These are phyloP conservation scores for Temnothorax longispinosus DNA, from an alignment of 1,140 invertebrate genomes.

Conservation along the genomic window DNA sequence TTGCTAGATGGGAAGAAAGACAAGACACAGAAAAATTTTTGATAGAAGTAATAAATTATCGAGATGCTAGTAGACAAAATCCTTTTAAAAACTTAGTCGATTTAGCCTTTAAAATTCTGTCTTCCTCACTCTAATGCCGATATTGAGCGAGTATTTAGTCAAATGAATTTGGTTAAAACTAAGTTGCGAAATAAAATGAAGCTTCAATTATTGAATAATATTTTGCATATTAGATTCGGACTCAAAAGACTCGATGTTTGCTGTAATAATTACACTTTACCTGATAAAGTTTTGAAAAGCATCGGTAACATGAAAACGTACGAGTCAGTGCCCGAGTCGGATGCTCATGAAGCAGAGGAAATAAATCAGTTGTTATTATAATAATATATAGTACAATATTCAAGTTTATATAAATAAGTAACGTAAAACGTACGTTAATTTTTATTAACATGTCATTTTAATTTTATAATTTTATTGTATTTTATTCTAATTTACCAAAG, in stretches of 20 bases:
- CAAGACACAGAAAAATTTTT: conserved; percentile 12
- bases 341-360: neutral
- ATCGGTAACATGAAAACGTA: conserved; percentile 12
- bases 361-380: neutral
- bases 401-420: neutral
- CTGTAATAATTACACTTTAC: conserved; percentile 1
- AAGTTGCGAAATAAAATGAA: conserved; percentile 5
- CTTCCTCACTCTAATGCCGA: conserved; percentile 14
- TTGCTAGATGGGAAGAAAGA: neutral
- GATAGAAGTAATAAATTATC: neutral
- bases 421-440: neutral
- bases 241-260: neutral
- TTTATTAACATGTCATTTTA: neutral
- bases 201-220: conserved; percentile 15
- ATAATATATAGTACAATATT: neutral
- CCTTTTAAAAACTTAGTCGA: conserved; percentile 7
- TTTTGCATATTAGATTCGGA: neutral
- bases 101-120: conserved; percentile 1
- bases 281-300: neutral
- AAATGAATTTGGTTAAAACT: neutral
- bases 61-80: neutral
- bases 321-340: neutral
- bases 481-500: neutral
- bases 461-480: neutral
- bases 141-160: conserved; percentile 5